Base-by-base conservation (phyloP, 1,140 invertebrate species). In the Pararge aegeria region DNA sequence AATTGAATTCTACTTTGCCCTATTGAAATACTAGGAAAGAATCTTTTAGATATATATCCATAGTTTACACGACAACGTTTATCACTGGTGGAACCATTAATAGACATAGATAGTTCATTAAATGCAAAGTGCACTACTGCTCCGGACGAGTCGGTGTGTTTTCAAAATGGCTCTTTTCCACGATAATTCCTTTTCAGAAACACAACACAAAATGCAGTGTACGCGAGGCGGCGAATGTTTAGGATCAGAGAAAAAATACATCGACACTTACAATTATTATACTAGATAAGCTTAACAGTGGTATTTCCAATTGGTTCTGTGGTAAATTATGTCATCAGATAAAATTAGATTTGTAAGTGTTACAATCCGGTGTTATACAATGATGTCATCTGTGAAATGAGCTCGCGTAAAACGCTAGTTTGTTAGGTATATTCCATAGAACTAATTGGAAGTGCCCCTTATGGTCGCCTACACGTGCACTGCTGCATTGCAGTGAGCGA, bases 101-200 rank as follows among this genome's bases (percentile, higher is more conserved):
- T 30, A 30, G 60, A 52, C 37, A 50, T 30, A 38, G 13, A 49
- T 38, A 44, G 27, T 57, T 64, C 56, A 68, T 55, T 87, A 87
- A 89, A 88, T 85, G 86, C 84, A 87, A 73, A 78, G 79, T 80
- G 76, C 75, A 83, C 82, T 80, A 82, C 79, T 87, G 70, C 80
- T 75, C 75, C 68, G 80, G 76, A 62, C 58, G 71, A 73, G 90
- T 90, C 92, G 92, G 92, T 92, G 92, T 93, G 92, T 92, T 92
- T 93, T 92, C 92, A 91, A 90, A 93, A 93, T 92, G 92, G 92
- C 92, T 93, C 92, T 93, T 93, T 93, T 93, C 92, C 92, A 91
- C 90, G 78, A 64, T 83, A 67, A 79, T 87, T 91, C 89, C 92
- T 93, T 92, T 93, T 91, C 90, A 89, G 91, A 93, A 93, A 93